Conservation (phyloP, 2,797 vertebrate species). For the Hozukius guyotensis region DNA sequence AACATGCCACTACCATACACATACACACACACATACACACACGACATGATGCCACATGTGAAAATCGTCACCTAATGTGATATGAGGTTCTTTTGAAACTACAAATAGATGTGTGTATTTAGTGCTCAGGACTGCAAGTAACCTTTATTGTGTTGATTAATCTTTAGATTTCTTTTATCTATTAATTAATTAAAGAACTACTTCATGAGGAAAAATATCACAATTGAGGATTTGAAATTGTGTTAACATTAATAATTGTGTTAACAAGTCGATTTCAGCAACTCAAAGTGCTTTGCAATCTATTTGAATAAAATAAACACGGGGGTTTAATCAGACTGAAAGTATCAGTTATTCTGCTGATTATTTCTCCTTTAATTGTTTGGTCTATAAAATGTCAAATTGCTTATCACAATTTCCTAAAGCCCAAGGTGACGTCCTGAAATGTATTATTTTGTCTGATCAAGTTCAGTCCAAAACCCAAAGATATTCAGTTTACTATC, state of each 20-base stretch:
- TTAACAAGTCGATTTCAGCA: not conserved
- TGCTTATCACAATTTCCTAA: not conserved
- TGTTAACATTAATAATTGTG: not conserved
- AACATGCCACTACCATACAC: slow-evolving; percentile 1
- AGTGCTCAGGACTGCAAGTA: not conserved
- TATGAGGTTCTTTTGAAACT: not conserved
- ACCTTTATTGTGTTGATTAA: not conserved
- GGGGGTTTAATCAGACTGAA: not conserved
- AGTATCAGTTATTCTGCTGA: too few relatives aligned
- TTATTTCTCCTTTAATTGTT: not conserved
- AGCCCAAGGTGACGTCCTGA: not conserved
- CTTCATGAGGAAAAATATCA: not conserved
- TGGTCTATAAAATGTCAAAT: not conserved
- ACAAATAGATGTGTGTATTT: not conserved
- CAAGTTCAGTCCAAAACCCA: not conserved
- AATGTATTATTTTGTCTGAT: not conserved
- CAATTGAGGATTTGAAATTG: not conserved
- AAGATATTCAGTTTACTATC: not conserved
- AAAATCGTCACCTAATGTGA: not conserved
- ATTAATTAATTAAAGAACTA: not conserved
- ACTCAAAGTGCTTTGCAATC: not conserved
- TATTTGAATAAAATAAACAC: not conserved
- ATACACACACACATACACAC: not conserved
- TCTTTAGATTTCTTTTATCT: not conserved
- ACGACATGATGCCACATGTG: not conserved